Evolutionary conservation across 30 jellyfish, hydroid and myxozoan species (phyloP), one percentile per base, ranked within the genome.

Genomic region (Chironex yamaguchii): DNA sequence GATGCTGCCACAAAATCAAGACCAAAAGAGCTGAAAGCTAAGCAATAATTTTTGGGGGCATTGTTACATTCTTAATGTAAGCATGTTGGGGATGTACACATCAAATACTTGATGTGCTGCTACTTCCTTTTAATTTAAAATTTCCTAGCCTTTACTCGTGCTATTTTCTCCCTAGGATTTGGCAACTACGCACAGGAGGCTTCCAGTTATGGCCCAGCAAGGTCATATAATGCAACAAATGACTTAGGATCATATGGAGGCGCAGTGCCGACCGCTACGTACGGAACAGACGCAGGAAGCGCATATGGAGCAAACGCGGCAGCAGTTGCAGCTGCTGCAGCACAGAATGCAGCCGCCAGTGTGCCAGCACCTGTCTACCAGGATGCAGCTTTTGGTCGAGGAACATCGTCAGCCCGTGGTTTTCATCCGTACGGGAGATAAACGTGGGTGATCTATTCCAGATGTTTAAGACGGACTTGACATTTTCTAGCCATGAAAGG

Each of bases 181-280:
- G 96, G 96, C 84, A 87, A 67, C 96, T 87, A 87, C 42, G 87
- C 78, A 62, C 96, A 87, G 72, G 96, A 87, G 50, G 91, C 90
- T 13, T 87, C 96, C 49, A 78, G 87, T 49, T 87, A 74, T 52
- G 96, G 96, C 35, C 96, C 96, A 34, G 80, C 96, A 24, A 81
- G 96, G 24, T 74, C 54, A 67, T 62, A 71, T 50, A 58, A 76
- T 67, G 90, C 75, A 23, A 51, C 67, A 20, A 87, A 74, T 67
- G 96, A 70, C 30, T 64, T 62, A 69, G 96, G 76, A 22, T 75
- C 96, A 9, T 82, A 58, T 24, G 96, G 82, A 62, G 34, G 89
- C 22, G 90, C 91, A 6, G 50, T 89, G 4, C 64, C 74, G 50
- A 42, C 83, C 36, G 94, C 87, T 32, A 89, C 89, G 36, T 87